Percentiles rank a stretch among this genome's conserved stretches.
Evolutionary conservation across 2,888 invertebrate genomes (phyloP).

Genomic region (Sesia bembeciformis): DNA sequence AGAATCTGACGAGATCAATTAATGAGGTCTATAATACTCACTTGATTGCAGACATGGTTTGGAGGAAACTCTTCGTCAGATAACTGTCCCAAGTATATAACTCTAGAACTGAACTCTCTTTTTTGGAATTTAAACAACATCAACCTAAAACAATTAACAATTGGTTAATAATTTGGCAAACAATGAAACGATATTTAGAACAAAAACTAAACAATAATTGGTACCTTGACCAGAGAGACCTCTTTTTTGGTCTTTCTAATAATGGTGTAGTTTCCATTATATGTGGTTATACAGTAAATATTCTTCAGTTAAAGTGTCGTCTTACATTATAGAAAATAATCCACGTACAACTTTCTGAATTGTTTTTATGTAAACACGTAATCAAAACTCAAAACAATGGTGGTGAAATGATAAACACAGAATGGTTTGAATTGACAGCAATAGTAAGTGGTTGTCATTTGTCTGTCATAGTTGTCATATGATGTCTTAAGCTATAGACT

Average conservation of each 20-base stretch:
- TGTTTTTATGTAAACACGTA: no score
- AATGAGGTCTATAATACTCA: slow-evolving; percentile 21
- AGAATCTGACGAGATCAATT: no score
- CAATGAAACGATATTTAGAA: slow-evolving; percentile 7
- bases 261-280: slow-evolving; percentile 62
- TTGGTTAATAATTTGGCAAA: slow-evolving; percentile 1
- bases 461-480: no score
- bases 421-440: no score
- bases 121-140: slow-evolving; percentile 84
- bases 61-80: slow-evolving; percentile 91
- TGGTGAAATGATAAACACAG: no score
- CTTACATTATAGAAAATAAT: no score
- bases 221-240: slow-evolving; percentile 67
- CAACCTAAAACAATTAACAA: slow-evolving; percentile 74
- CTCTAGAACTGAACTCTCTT: slow-evolving; percentile 83
- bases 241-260: slow-evolving; percentile 47
- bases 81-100: slow-evolving; percentile 83
- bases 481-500: no score
- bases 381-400: no score
- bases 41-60: slow-evolving; percentile 96
- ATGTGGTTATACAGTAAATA: not conserved
- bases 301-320: no score
- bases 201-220: slow-evolving; percentile 12
- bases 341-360: no score
- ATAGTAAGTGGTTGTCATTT: no score